These are phyloP conservation scores for Tuberolachnus salignus DNA, from an alignment of 2,888 invertebrate species.

Conservation along the genomic window DNA sequence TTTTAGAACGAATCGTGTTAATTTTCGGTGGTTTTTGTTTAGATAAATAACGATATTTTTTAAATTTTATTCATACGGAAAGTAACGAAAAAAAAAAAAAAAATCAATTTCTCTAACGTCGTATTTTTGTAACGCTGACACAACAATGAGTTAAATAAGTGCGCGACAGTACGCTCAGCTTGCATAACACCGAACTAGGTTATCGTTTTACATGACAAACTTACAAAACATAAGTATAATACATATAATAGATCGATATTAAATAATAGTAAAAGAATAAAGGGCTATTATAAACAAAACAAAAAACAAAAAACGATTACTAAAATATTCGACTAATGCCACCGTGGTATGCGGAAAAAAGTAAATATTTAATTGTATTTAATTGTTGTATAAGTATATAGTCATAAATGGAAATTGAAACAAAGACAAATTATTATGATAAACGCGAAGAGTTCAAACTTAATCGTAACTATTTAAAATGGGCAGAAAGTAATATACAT, in stretches of 20 bases:
- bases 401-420: too few relatives aligned
- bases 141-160: slow-evolving; percentile 30
- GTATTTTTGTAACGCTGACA: slow-evolving; percentile 19
- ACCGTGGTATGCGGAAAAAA: not conserved
- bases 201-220: slow-evolving; percentile 17
- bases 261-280: not conserved
- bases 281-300: too few relatives aligned
- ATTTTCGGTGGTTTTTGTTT: not conserved
- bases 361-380: not conserved
- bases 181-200: slow-evolving; percentile 21
- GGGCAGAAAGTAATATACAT: too few relatives aligned
- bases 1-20: not conserved
- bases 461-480: too few relatives aligned
- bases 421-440: too few relatives aligned
- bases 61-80: not conserved
- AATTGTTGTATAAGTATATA: too few relatives aligned
- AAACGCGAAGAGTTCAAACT: too few relatives aligned
- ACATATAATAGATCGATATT: not conserved
- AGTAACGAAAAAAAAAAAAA: slow-evolving; percentile 13
- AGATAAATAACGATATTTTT: not conserved
- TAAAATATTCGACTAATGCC: too few relatives aligned
- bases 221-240: not conserved
- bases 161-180: not conserved
- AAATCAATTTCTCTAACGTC: not conserved
- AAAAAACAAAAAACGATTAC: too few relatives aligned